These are phyloP conservation scores for Novumbra hubbsi DNA, from an alignment of 2,797 vertebrate species.

Conservation along the genomic window DNA sequence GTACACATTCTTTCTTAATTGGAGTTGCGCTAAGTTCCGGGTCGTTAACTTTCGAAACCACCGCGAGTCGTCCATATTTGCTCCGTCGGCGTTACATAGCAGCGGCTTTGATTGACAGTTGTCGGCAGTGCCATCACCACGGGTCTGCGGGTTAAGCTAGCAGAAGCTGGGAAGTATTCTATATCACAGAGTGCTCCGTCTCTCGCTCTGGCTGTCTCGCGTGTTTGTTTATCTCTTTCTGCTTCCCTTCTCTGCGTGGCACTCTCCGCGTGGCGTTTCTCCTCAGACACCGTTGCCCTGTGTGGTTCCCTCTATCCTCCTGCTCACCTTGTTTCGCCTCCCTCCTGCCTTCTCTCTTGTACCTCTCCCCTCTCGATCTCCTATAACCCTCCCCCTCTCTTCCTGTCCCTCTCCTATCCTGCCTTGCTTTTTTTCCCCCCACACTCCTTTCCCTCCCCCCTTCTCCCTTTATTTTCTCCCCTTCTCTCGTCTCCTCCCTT, in stretches of 20 bases:
- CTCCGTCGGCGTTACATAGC: not conserved
- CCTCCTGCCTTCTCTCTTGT: not conserved
- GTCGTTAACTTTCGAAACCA: not conserved
- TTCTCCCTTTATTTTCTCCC: not conserved
- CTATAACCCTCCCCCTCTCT: not conserved
- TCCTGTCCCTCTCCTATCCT: not conserved
- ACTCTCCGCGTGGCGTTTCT: not conserved
- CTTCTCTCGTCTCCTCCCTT: not conserved
- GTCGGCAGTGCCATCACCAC: not conserved
- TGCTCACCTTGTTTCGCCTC: not conserved
- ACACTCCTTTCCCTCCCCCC: not conserved
- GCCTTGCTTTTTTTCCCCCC: not conserved
- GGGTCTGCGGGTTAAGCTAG: not conserved
- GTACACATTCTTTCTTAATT: not conserved
- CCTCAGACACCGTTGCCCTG: not conserved
- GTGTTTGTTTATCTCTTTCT: not conserved
- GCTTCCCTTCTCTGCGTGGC: not conserved
- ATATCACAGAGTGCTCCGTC: not conserved
- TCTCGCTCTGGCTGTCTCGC: not conserved
- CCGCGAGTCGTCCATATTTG: not conserved
- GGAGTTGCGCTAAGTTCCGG: not conserved
- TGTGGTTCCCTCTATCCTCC: not conserved
- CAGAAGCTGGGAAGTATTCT: not conserved
- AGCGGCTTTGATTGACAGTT: not conserved
- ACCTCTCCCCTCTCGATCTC: not conserved